These are phyloP conservation scores for Notothenia rossii DNA, from an alignment of 2,113 vertebrate species.

Conservation along the genomic window DNA sequence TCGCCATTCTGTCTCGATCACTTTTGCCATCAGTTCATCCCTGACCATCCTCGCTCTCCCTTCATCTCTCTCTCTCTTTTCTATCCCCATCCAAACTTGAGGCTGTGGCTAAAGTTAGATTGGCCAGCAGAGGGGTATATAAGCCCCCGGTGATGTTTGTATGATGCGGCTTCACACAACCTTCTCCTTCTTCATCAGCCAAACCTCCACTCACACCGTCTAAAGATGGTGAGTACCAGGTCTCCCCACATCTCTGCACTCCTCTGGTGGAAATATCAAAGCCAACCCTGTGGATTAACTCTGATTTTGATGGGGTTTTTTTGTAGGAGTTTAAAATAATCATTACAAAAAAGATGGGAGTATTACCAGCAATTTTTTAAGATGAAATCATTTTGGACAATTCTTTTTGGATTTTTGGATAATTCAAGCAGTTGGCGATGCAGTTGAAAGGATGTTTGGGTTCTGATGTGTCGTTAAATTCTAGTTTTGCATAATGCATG, in stretches of 20 bases:
- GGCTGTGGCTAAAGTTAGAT: constrained; percentile 85
- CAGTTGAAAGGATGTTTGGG: constrained; percentile 17
- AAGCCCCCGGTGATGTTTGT: constrained; percentile 68
- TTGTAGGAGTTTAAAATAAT: constrained; percentile 4
- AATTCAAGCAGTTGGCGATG: constrained; percentile 12
- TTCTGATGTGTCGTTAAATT: background rate
- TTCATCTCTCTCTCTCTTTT: constrained; percentile 41
- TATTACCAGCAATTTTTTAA: constrained; percentile 4
- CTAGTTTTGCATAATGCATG: constrained; percentile 1
- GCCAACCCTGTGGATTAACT: constrained; percentile 54
- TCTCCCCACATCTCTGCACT: constrained; percentile 45
- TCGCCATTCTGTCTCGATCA: constrained; percentile 75
- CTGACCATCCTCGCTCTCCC: constrained; percentile 51
- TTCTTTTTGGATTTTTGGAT: constrained; percentile 12
- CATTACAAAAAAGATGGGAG: background rate
- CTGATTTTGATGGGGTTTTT: constrained; percentile 6
- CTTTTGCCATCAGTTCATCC: constrained; percentile 65
- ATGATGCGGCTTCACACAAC: constrained; percentile 80
- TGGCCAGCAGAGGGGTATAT: constrained; percentile 75
- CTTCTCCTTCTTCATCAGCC: constrained; percentile 81
- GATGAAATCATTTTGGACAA: constrained; percentile 1
- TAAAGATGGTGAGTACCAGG: constrained; percentile 85
- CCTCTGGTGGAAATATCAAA: constrained; percentile 45
- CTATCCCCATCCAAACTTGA: constrained; percentile 84
- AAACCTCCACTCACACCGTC: constrained; percentile 78